Conservation (phyloP, 2,113 vertebrate species). For the Sinosuthora webbiana region DNA sequence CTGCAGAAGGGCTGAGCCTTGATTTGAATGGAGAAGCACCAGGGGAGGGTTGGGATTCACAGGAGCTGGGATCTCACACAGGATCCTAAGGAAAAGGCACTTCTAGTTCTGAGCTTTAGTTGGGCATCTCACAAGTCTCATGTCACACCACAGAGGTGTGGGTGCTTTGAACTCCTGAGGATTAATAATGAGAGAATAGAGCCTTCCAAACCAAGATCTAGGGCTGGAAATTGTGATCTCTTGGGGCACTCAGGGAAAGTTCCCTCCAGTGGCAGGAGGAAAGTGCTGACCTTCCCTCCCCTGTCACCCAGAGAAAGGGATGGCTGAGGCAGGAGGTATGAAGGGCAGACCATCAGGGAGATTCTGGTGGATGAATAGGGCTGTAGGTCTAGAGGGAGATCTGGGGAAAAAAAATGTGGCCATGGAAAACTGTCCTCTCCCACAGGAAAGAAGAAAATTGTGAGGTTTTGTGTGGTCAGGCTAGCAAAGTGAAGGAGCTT, state of each 20-base stretch:
- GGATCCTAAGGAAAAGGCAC: background rate
- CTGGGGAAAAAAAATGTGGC: background rate
- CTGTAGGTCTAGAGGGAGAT: background rate
- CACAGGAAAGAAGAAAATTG: background rate
- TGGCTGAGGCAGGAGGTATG: background rate
- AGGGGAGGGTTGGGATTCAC: background rate
- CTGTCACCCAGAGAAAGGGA: background rate
- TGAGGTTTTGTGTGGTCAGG: background rate
- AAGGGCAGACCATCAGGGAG: background rate
- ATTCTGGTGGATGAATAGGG: background rate
- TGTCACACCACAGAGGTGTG: background rate
- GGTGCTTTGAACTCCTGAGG: background rate
- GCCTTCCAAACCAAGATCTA: background rate
- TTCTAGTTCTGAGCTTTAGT: background rate
- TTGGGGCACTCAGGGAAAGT: background rate
- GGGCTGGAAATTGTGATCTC: background rate
- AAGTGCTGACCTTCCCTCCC: background rate
- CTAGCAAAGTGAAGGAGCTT: background rate
- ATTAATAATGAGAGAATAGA: background rate
- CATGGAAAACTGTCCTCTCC: background rate
- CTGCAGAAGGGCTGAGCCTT: background rate
- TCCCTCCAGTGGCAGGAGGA: background rate
- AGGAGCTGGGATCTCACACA: background rate
- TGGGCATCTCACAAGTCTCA: background rate
- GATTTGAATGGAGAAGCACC: background rate